phyloP scores from a whole-genome alignment of 2,113 vertebrate genomes.

The Menura novaehollandiae region DNA sequence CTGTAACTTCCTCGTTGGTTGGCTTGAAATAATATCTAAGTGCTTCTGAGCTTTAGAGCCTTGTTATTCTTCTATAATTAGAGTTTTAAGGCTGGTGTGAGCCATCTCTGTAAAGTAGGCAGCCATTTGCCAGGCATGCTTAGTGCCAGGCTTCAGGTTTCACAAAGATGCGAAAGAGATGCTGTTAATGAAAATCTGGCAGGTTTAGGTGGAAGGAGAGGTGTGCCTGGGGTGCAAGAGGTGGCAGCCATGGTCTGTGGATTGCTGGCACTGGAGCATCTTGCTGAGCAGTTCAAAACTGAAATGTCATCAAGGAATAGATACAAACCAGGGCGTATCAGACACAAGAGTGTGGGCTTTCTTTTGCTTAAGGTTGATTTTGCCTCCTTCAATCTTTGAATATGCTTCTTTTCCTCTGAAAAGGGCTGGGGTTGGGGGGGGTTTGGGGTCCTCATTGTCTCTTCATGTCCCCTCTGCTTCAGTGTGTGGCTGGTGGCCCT shows the following conservation, averaged over 20 bases:
- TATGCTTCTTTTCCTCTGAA: not conserved
- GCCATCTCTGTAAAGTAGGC: not conserved
- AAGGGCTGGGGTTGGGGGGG: not conserved
- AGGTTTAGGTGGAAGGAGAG: not conserved
- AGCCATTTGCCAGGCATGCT: not conserved
- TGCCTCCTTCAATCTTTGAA: not conserved
- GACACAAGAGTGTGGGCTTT: not conserved
- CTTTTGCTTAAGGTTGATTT: not conserved
- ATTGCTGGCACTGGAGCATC: not conserved
- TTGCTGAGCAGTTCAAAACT: not conserved
- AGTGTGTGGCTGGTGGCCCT: not conserved
- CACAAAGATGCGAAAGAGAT: not conserved
- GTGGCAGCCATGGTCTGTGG: not conserved
- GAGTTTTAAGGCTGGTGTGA: slow-evolving; percentile 46
- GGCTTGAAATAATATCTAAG: slow-evolving; percentile 62
- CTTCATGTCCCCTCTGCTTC: not conserved
- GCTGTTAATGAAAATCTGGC: not conserved
- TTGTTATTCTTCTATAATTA: slow-evolving; percentile 61
- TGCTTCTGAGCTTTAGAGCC: slow-evolving; percentile 59
- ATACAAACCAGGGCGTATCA: not conserved
- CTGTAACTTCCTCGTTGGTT: slow-evolving; percentile 49
- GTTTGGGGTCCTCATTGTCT: not conserved
- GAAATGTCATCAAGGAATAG: not conserved
- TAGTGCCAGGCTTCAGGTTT: not conserved
- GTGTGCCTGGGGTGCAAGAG: not conserved